Evolutionary conservation across 2,113 vertebrate genomes (phyloP).

Genomic region (Calidris pygmaea): DNA sequence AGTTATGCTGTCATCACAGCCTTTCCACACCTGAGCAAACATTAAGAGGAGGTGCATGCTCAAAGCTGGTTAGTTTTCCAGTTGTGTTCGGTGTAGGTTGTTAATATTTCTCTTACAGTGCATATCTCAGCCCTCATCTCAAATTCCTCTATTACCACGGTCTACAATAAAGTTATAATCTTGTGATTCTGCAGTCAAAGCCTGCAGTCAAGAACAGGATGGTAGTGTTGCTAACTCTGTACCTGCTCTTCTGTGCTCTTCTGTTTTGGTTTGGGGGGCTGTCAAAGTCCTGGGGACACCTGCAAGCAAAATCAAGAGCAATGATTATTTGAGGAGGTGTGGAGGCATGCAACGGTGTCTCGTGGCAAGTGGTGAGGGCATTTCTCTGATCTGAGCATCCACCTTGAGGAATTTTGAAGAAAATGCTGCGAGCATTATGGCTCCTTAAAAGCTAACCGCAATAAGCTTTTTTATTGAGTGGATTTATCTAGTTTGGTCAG

Average conservation of each 20-base stretch:
- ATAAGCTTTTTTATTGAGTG: background rate
- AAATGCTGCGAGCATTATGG: background rate
- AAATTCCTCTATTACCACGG: fast-evolving
- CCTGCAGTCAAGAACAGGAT: background rate
- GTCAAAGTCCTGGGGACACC: fast-evolving
- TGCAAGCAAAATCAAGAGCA: fast-evolving
- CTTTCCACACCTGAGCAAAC: background rate
- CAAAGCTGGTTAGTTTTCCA: background rate
- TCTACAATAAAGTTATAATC: background rate
- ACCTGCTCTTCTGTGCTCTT: background rate
- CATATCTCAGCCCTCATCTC: background rate
- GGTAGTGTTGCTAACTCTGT: background rate
- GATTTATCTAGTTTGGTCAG: background rate
- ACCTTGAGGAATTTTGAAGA: background rate
- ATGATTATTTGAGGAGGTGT: background rate
- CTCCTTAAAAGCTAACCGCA: background rate
- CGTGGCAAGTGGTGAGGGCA: fast-evolving
- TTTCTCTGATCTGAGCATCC: background rate
- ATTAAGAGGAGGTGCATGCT: background rate
- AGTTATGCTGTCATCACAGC: background rate
- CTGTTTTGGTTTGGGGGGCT: background rate
- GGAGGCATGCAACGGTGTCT: fast-evolving
- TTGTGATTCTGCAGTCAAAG: background rate
- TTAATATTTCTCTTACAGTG: fast-evolving
- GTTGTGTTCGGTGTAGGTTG: background rate